Conservation (phyloP, 2,797 vertebrate species). For the Gambelia wislizenii region DNA sequence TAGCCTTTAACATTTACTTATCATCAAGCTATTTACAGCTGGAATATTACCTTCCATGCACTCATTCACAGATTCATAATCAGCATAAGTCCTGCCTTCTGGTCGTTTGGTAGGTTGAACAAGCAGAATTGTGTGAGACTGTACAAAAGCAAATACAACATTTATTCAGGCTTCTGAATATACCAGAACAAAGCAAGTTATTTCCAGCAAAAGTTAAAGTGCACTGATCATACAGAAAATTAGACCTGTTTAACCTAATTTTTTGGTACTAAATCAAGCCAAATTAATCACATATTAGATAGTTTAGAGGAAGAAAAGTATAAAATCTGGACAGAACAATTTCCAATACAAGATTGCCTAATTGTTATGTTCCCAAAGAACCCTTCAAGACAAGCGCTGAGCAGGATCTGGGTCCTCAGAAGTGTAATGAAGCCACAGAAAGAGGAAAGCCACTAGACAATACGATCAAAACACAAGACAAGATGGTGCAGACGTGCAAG, state of each 20-base stretch:
- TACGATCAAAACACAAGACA: neutral
- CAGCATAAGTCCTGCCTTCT: constrained; percentile 97
- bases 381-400: too few species aligned
- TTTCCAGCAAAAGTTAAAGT: neutral
- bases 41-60: constrained; percentile 96
- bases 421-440: neutral
- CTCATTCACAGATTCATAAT: constrained; percentile 98
- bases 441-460: neutral
- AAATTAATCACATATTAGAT: too few species aligned
- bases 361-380: too few species aligned
- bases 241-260: neutral
- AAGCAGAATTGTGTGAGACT: constrained; percentile 98
- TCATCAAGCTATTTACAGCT: neutral
- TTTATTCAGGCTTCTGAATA: constrained; percentile 31
- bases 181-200: constrained; percentile 27
- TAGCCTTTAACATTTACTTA: constrained; percentile 17
- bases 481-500: neutral
- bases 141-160: constrained; percentile 53
- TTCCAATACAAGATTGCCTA: too few species aligned
- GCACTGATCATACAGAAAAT: neutral
- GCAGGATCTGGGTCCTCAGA: neutral
- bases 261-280: neutral
- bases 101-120: constrained; percentile 98
- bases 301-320: too few species aligned
- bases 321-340: too few species aligned